Percentiles rank a stretch among this genome's conserved stretches.
phyloP scores from a whole-genome alignment of 1,140 invertebrate genomes.

The Pomacea maculata region DNA sequence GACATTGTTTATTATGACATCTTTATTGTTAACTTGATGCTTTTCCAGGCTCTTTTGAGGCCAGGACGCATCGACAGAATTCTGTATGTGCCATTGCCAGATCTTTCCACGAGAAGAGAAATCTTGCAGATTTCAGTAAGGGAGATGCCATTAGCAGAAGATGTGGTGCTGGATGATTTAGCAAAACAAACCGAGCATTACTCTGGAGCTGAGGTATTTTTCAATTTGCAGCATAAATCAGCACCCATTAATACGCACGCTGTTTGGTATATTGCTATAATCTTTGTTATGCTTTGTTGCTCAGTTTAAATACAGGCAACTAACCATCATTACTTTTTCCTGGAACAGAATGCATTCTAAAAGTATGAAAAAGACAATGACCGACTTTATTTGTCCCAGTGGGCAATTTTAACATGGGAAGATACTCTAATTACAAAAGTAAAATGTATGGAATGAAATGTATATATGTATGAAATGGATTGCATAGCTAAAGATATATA shows the following conservation, averaged over 20 bases:
- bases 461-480: too few relatives aligned
- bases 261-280: background rate
- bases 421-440: too few relatives aligned
- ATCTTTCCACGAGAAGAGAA: conserved; percentile 73
- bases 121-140: conserved; percentile 74
- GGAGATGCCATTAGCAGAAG: conserved; percentile 72
- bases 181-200: conserved; percentile 77
- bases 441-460: too few relatives aligned
- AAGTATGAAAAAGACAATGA: too few relatives aligned
- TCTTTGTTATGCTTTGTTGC: too few relatives aligned
- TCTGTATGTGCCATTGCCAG: conserved; percentile 88
- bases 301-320: too few relatives aligned
- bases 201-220: conserved; percentile 85
- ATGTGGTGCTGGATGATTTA: conserved; percentile 74
- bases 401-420: too few relatives aligned
- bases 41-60: conserved; percentile 78
- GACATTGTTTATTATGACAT: too few relatives aligned
- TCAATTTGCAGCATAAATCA: background rate
- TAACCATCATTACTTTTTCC: too few relatives aligned
- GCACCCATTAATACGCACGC: background rate
- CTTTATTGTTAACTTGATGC: background rate
- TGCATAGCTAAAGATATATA: too few relatives aligned
- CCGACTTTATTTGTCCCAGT: too few relatives aligned
- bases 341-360: too few relatives aligned
- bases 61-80: conserved; percentile 89